Base-by-base conservation (phyloP, 2,888 invertebrate species). In the Ennomos quercinarius region DNA sequence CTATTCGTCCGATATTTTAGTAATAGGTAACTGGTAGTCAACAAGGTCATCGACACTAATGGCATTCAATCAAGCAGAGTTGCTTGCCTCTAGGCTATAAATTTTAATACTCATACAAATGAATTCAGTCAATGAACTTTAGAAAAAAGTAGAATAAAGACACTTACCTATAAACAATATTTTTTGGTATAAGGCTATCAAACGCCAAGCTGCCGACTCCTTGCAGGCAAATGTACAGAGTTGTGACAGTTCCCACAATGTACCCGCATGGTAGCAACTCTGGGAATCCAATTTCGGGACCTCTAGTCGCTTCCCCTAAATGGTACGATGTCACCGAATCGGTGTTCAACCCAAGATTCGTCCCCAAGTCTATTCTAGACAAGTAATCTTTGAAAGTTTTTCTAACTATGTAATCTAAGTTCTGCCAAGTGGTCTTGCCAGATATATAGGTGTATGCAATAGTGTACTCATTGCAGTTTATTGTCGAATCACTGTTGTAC, bases 351-450 rank as follows among this genome's bases (percentile, higher is more conserved):
- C 98, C 98, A 58, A 99, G 93, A 84, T 97, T 97, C 45, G 97
- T 97, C 11, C 97, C 97, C 0, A 98, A 98, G 91, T 99, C 99
- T 73, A 99, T 96, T 75, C 98, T 95, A 44, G 97, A 95, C 54
- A 98, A 94, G 87, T 99, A 99, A 77, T 99, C 99, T 86, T 98
- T 98, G 85, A 99, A 98, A 52, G 98, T 96, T 85, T 98, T 96
- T 74, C 97, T 94, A 65, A 99, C 97, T 72, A 97, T 96, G 74
- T 97, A 96, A 89, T 99, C 99, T 76, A 99, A 93, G 80, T 97
- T 96, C 82, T 98, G 98, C 99, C 99, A 99, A 59, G 97, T 97
- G 0, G 98, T 98, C 85, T 98, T 98, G 61, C 97, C 97, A 70
- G 97, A 97, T 66, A 99, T 97, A 77, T 96, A 97, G 4, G 99